Evolutionary conservation across 2,113 vertebrate species (phyloP).

Genomic region (Oreocharis arfaki): DNA sequence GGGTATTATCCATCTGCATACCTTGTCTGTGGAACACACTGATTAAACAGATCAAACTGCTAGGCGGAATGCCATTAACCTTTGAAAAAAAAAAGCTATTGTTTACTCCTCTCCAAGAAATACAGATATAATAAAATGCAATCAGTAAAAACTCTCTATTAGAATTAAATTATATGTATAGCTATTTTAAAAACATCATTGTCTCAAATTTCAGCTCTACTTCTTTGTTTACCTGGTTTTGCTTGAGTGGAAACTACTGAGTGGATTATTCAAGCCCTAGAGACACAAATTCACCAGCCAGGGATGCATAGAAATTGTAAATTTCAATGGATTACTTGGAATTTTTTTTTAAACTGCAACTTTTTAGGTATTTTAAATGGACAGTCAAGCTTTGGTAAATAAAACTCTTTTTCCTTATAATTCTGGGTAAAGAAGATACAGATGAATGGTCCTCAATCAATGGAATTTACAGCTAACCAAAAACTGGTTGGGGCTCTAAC

Average conservation of each 20-base stretch:
- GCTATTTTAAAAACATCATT: not conserved
- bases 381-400: not conserved
- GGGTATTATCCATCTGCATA: not conserved
- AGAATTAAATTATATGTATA: not conserved
- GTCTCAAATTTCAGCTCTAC: not conserved
- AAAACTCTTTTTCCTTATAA: not conserved
- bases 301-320: not conserved
- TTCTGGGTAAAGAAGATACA: not conserved
- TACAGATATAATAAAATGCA: not conserved
- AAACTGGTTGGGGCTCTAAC: not conserved
- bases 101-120: not conserved
- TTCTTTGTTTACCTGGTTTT: not conserved
- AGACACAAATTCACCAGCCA: not conserved
- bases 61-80: not conserved
- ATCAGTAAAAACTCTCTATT: not conserved
- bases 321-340: not conserved
- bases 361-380: not conserved
- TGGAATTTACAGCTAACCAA: not conserved
- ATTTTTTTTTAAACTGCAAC: not conserved
- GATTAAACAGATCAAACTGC: not conserved
- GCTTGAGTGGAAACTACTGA: not conserved
- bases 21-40: not conserved
- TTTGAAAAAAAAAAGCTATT: not conserved
- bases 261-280: not conserved
- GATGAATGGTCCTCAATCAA: not conserved